Base-by-base conservation (phyloP, 2,797 vertebrate genomes). In the Chaunax sp. region DNA sequence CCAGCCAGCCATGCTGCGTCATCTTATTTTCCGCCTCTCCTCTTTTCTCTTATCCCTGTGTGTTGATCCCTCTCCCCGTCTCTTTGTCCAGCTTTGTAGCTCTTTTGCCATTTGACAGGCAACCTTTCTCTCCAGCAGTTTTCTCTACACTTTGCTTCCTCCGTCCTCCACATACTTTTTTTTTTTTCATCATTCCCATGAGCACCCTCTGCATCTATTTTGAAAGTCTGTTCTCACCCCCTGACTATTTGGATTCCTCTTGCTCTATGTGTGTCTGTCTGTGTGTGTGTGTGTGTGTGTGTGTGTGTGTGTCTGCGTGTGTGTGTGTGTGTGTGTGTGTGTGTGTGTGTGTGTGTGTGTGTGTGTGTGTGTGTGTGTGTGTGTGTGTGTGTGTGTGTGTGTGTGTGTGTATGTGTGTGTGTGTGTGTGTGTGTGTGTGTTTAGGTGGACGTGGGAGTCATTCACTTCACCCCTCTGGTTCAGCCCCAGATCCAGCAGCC, bases 381-480 rank as follows among this genome's bases (percentile, higher is more conserved):
- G 60, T 65, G n/a, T 70, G 44, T 69, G 18, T 61, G 35, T 64
- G 23, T 70, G 50, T 77, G 25, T 67, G 44, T 70, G 62, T 87
- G 15, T 73, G 37, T 79, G 60, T 65, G n/a, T 70, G 44, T 69
- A 15, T 61, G 35, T 64, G 23, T 70, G 50, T 77, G 25, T 67
- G 44, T 70, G 62, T 87, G n/a, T 73, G 37, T 79, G 60, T 65
- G n/a, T 70, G 44, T 69, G 18, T 61, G 44, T 71, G 63, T 87
- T 14, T 50, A 98, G 97, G 96, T 99, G 89, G 97, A 99, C 3
- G 97, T 98, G 54, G 96, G 95, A 22, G 95, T 99, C 56, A 95
- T 98, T 41, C 96, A 92, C 89, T 96, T 99, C 90, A 97, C 93
- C 10, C 98, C 98, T 0, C 84, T 99, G 89, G 87, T 90, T 59